phyloP scores from a whole-genome alignment of 2,888 invertebrate genomes.

The Plutella xylostella region DNA sequence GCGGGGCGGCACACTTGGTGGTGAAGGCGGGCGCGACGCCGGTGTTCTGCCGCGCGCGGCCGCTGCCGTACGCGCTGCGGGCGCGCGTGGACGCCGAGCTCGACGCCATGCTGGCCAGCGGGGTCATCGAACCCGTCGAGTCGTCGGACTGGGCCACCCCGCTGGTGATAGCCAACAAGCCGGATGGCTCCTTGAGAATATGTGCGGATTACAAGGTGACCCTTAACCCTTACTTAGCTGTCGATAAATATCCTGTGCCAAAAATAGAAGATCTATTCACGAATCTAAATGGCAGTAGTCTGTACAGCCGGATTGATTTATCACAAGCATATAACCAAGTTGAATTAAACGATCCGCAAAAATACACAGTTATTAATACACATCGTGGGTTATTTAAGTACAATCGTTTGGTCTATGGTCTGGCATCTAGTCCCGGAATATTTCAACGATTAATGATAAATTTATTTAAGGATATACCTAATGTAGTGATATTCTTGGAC shows the following conservation, averaged over 20 bases:
- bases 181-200: background rate
- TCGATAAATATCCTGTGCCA: background rate
- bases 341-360: background rate
- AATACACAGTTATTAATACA: background rate
- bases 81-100: too few relatives aligned
- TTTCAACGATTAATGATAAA: background rate
- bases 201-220: slow-evolving; percentile 2
- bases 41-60: too few relatives aligned
- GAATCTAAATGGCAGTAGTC: background rate
- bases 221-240: background rate
- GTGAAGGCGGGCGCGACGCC: too few relatives aligned
- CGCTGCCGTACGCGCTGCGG: background rate
- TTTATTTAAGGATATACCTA: background rate
- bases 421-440: background rate
- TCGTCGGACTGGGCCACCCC: slow-evolving; percentile 1
- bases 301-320: background rate
- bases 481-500: background rate
- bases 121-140: background rate
- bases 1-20: too few relatives aligned
- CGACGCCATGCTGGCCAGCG: background rate
- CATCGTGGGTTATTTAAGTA: background rate
- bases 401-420: background rate
- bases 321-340: background rate
- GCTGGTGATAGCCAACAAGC: background rate
- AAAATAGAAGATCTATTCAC: background rate